Base-by-base conservation (phyloP, 2,113 vertebrate species). In the Pomatostomus ruficeps region DNA sequence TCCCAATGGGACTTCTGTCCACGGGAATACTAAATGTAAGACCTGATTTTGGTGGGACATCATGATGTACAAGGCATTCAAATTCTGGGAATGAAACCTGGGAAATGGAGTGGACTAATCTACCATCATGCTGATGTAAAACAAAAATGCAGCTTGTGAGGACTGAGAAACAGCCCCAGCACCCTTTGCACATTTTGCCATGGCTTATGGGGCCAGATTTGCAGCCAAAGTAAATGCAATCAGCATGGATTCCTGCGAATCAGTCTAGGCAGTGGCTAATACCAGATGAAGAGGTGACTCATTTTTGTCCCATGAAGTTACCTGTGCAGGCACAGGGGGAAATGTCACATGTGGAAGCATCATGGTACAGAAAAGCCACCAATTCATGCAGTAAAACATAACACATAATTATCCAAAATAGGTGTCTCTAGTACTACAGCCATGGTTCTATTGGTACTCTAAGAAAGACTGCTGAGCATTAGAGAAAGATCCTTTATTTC, bases 351-450 rank as follows among this genome's bases (percentile, higher is more conserved):
- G 85, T 40, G 17, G 40, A 86, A 88, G 90, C 33, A 90, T 45
- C 68, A 67, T 12, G 87, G 61, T 75, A 90, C 61, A 91, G 72
- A 95, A 93, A 94, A 94, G 58, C 29, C 84, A 93, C 28, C 33
- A 71, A 67, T 91, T 74, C 12, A 7, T 92, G 79, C 76, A 49
- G 19, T 21, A 74, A 49, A 80, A 96, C 57, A 12, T 19, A 89
- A 90, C 20, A 81, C 7, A 25, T 26, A 71, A 77, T 45, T 90
- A 71, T 63, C 40, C 29, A 59, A 85, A 89, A 83, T 4, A 76
- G 36, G 12, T 86, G 26, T 74, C 61, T 59, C 57, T 21, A 63
- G 7, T 42, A 63, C n/a, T 63, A 71, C 33, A 91, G 88, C 16
- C 72, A 67, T 42, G 28, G 12, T n/a, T 90, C 65, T 83, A 35